phyloP scores from a whole-genome alignment of 2,888 invertebrate species.

The Hemithea aestivaria region DNA sequence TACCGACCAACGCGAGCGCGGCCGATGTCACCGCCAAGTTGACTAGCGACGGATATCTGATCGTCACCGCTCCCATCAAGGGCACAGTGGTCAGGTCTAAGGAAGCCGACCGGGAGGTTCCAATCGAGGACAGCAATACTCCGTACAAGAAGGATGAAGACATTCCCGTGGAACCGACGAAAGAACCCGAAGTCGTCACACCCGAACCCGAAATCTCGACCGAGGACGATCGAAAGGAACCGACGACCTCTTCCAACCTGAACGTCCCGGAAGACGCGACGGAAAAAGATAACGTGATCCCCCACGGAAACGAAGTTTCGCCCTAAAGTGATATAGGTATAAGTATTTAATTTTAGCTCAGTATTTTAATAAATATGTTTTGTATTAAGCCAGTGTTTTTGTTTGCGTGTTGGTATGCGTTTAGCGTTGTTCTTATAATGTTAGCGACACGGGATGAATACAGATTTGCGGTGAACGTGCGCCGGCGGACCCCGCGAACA shows the following conservation, averaged over 20 bases:
- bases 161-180: conserved; percentile 6
- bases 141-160: conserved; percentile 43
- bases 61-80: conserved; percentile 54
- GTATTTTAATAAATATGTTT: conserved; percentile 74
- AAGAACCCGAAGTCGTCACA: conserved; percentile 14
- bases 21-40: conserved; percentile 56
- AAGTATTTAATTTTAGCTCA: conserved; percentile 63
- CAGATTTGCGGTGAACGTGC: conserved; percentile 36
- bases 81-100: conserved; percentile 34
- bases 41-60: conserved; percentile 50
- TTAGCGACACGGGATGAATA: conserved; percentile 41
- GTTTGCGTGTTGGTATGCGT: conserved; percentile 43
- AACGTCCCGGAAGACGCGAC: conserved; percentile 52
- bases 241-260: conserved; percentile 49
- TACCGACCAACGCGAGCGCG: conserved; percentile 58
- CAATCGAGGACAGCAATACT: conserved; percentile 51
- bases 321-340: conserved; percentile 66
- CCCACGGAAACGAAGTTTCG: conserved; percentile 57
- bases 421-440: conserved; percentile 35
- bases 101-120: conserved; percentile 51
- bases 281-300: conserved; percentile 59
- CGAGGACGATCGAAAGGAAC: conserved; percentile 50
- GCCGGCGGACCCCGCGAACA: conserved; percentile 39
- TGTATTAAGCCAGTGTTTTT: conserved; percentile 51
- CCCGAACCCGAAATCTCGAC: conserved; percentile 20